phyloP scores from a whole-genome alignment of 2,797 vertebrate species.

The Bradypus variegatus region DNA sequence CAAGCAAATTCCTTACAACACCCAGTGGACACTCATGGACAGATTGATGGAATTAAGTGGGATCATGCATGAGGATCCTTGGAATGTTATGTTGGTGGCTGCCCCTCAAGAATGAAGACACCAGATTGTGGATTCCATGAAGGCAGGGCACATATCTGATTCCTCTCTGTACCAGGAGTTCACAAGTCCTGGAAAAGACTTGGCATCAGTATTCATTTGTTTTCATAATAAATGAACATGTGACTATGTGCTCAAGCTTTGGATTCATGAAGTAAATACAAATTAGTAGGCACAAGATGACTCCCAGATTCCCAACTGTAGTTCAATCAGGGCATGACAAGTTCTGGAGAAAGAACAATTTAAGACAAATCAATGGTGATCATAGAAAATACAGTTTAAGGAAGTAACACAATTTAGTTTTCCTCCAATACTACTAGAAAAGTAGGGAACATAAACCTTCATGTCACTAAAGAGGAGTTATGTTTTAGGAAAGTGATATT shows the following conservation, averaged over 20 bases:
- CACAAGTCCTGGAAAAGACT: not conserved
- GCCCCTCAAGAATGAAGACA: not conserved
- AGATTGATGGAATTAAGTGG: not conserved
- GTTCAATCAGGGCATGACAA: not conserved
- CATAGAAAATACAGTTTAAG: not conserved
- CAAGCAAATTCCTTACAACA: not conserved
- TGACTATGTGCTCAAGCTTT: not conserved
- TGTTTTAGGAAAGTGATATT: not conserved
- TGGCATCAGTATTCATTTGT: not conserved
- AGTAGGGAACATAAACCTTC: not conserved
- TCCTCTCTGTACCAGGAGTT: not conserved
- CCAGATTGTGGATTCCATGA: not conserved
- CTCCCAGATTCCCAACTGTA: not conserved
- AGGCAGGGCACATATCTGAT: not conserved
- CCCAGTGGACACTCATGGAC: not conserved
- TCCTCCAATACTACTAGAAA: not conserved
- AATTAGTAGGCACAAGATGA: not conserved
- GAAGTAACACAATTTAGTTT: not conserved
- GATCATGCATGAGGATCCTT: not conserved
- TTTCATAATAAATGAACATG: not conserved
- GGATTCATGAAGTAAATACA: not conserved
- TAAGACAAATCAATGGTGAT: not conserved
- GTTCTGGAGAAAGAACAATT: not conserved
- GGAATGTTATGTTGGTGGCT: not conserved
- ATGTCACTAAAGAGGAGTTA: not conserved